Percentiles rank a stretch among this genome's conserved stretches.
These are phyloP conservation scores for Neomorphus geoffroyi DNA, from an alignment of 2,797 vertebrate species.

Conservation along the genomic window DNA sequence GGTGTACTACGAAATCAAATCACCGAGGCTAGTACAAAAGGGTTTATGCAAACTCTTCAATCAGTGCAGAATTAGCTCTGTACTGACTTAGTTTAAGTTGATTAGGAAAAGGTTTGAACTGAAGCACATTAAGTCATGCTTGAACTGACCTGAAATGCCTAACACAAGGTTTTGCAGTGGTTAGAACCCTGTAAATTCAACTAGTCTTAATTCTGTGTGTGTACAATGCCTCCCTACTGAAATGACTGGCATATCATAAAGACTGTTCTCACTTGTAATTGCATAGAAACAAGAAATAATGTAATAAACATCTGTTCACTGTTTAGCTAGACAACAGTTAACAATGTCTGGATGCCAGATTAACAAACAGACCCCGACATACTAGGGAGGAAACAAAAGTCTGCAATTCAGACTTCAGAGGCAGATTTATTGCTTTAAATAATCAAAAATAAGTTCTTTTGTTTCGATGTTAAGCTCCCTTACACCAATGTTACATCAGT, in stretches of 20 bases:
- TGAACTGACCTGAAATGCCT: constrained; percentile 1
- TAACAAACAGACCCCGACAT: not conserved
- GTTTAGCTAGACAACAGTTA: constrained; percentile 50
- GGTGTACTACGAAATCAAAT: not conserved
- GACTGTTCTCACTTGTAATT: not conserved
- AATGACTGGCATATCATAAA: not conserved
- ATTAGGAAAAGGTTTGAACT: constrained; percentile 19
- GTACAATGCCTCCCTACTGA: not conserved
- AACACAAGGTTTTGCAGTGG: not conserved
- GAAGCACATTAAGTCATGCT: not conserved
- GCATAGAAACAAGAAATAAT: constrained; percentile 41
- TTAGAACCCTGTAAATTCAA: not conserved
- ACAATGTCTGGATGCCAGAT: constrained; percentile 29
- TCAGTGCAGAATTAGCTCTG: constrained; percentile 10
- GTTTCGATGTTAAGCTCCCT: constrained; percentile 4
- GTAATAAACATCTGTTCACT: constrained; percentile 24
- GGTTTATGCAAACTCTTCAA: constrained; percentile 14
- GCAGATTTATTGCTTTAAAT: constrained; percentile 24
- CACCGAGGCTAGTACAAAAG: not conserved
- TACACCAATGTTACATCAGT: not conserved
- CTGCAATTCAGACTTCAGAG: constrained; percentile 1
- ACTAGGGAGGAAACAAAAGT: not conserved
- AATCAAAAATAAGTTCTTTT: constrained; percentile 9
- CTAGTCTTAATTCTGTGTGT: not conserved
- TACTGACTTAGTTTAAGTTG: not conserved